phyloP scores from a whole-genome alignment of 1,140 invertebrate genomes.

The Solenopsis invicta region DNA sequence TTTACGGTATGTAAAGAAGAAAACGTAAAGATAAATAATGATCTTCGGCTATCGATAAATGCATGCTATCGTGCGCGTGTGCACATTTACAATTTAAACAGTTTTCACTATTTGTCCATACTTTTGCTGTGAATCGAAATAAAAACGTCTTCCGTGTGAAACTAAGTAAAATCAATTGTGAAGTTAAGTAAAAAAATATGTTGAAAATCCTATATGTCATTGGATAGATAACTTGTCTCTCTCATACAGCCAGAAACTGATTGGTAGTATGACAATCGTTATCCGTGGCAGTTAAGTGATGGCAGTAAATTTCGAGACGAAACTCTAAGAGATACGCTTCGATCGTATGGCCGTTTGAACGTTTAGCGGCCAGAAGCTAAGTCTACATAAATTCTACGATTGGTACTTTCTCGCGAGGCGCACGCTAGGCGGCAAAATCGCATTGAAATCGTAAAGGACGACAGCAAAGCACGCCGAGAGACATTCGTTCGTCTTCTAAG shows the following conservation, averaged over 20 bases:
- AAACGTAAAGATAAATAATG: conserved; percentile 54
- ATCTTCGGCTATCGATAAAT: conserved; percentile 37
- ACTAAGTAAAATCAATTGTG: background rate
- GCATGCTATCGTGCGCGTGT: background rate
- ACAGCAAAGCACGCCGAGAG: conserved; percentile 34
- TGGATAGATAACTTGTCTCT: conserved; percentile 16
- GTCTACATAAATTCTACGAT: conserved; percentile 37
- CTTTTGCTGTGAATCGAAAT: conserved; percentile 4
- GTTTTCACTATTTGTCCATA: conserved; percentile 2
- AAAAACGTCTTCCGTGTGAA: background rate
- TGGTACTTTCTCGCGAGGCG: conserved; percentile 53
- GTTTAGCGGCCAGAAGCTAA: conserved; percentile 20
- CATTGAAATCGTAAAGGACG: conserved; percentile 43
- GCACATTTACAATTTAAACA: conserved; percentile 15
- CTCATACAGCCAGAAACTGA: background rate
- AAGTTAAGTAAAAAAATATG: conserved; percentile 28
- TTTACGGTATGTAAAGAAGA: conserved; percentile 51
- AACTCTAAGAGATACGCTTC: conserved; percentile 30
- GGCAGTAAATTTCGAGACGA: conserved; percentile 46
- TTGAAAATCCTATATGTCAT: background rate
- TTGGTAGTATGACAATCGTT: conserved; percentile 15
- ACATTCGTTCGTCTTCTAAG: conserved; percentile 14
- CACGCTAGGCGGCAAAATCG: conserved; percentile 33
- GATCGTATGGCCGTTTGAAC: conserved; percentile 3
- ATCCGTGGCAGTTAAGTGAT: background rate